A percentile compares a stretch with the other conserved stretches of the same genome.
Evolutionary conservation across 37 sponge, comb jelly and placozoan genomes (phyloP).

Genomic region (Aphrocallistes beatrix): DNA sequence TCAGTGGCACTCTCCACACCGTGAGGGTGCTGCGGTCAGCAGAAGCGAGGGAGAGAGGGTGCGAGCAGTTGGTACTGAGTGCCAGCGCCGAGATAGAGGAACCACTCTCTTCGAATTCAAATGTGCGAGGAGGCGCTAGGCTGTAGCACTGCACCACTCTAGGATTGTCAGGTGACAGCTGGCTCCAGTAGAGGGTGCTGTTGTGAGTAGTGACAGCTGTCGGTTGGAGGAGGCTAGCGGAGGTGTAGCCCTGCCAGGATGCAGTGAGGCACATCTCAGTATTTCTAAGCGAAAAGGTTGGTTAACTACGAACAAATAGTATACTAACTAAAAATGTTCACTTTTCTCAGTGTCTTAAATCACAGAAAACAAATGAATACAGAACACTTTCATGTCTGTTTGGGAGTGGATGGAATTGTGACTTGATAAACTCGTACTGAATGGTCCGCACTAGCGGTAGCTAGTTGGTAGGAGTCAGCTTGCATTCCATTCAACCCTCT

Average conservation of each 20-base stretch:
- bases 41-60: neutral
- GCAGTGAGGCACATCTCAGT: neutral
- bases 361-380: too few species aligned
- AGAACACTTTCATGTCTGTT: too few species aligned
- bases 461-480: neutral
- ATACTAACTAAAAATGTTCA: too few species aligned
- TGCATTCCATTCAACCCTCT: neutral
- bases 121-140: neutral
- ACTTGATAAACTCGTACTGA: neutral
- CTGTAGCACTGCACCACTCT: neutral
- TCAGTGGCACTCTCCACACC: neutral
- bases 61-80: neutral
- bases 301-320: too few species aligned
- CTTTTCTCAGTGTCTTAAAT: too few species aligned
- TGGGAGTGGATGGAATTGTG: neutral
- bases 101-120: neutral
- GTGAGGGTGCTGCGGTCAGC: neutral
- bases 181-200: neutral
- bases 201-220: neutral
- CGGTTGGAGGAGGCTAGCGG: neutral
- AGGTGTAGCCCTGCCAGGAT: neutral
- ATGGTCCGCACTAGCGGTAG: neutral
- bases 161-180: neutral
- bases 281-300: too few species aligned
- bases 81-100: neutral